These are phyloP conservation scores for Centruroides sculpturatus DNA, from an alignment of 1,140 invertebrate species.

Conservation along the genomic window DNA sequence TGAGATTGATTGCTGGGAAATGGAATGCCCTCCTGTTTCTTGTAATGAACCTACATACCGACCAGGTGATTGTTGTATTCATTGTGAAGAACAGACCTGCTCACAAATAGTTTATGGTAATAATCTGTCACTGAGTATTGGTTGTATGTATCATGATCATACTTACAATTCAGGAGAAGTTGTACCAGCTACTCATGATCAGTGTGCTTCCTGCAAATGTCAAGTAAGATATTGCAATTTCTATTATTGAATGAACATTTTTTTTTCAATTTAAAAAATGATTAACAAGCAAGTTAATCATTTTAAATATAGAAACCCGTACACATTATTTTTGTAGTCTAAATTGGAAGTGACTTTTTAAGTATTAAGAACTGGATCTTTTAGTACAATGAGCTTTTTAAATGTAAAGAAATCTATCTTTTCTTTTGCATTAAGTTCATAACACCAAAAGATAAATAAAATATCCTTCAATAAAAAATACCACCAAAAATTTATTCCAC, in stretches of 20 bases:
- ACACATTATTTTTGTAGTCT: background rate
- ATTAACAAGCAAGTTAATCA: too few relatives aligned
- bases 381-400: too few relatives aligned
- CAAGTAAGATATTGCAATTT: constrained; percentile 47
- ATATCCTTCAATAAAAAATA: too few relatives aligned
- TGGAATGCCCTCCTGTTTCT: constrained; percentile 57
- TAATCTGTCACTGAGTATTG: constrained; percentile 9
- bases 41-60: constrained; percentile 49
- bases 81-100: constrained; percentile 46
- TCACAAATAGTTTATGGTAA: constrained; percentile 4
- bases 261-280: too few relatives aligned
- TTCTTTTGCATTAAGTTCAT: too few relatives aligned
- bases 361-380: too few relatives aligned
- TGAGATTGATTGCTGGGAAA: constrained; percentile 75
- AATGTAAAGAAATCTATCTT: too few relatives aligned
- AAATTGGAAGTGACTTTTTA: too few relatives aligned
- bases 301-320: background rate
- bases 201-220: constrained; percentile 58
- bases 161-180: constrained; percentile 42
- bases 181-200: constrained; percentile 39
- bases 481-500: too few relatives aligned
- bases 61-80: constrained; percentile 51
- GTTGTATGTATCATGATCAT: constrained; percentile 34
- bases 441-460: too few relatives aligned
- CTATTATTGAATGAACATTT: too few relatives aligned